Evolutionary conservation across 2,113 vertebrate species (phyloP), one percentile per base, ranked within the genome.

Genomic region (Myotis brandtii): DNA sequence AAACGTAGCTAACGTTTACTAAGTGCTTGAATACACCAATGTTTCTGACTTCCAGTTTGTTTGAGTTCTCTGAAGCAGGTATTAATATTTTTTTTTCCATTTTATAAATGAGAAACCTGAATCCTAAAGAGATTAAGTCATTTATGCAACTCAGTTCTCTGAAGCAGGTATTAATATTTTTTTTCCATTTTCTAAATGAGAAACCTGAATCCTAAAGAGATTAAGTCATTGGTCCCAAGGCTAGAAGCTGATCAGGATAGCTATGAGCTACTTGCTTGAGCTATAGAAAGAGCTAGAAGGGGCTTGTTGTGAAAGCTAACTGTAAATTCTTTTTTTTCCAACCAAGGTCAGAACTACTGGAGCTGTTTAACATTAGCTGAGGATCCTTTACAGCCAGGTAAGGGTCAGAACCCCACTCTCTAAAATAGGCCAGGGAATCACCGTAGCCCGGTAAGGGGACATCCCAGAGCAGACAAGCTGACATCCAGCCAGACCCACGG

Each of bases 81-180:
- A 56, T 21, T 92, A 92, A 66, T 89, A 37, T 52, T 91, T 34
- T 86, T 86, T 83, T 94, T 32, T 66, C 27, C 23, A 64, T 66
- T 85, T 76, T 75, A 89, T 14, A 94, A 9, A 37, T 64, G 14
- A 92, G 69, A 96, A 66, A 80, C 18, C 13, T 54, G 37, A 95
- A 4, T 81, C 27, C 86, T 59, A 79, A 46, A 66, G 59, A 87
- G 14, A 79, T n/a, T n/a, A n/a, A n/a, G n/a, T n/a, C n/a, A n/a
- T n/a, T n/a, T 59, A 34, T 18, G 80, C 37, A 69, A 40, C 54
- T 91, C 40, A 90, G 62, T 79, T 88, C 17, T 73, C 25, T 72
- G 54, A 79, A 34, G 14, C 18, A 75, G 25, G 10, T 62, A 56
- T 21, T 92, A 92, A 66, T 89, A 37, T 52, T 91, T 34, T 86